phyloP scores from a whole-genome alignment of 2,113 vertebrate species.

The Probosciger aterrimus region DNA sequence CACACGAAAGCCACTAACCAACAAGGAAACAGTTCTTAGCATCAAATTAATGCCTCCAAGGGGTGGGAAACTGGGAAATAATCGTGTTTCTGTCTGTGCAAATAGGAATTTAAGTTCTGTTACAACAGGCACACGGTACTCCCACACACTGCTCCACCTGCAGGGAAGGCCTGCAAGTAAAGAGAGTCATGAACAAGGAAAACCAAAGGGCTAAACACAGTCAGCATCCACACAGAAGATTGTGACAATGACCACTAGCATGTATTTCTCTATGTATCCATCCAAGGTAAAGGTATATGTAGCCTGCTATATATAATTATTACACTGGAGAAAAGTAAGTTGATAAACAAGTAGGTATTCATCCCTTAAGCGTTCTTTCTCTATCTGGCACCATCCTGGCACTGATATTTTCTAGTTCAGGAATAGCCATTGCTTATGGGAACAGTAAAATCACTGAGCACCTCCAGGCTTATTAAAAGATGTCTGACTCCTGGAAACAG shows the following conservation, averaged over 20 bases:
- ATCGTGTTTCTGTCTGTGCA: background rate
- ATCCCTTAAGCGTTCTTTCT: background rate
- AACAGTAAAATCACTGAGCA: background rate
- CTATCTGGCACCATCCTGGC: background rate
- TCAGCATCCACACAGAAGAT: background rate
- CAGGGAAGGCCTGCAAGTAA: background rate
- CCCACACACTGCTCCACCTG: background rate
- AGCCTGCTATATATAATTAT: background rate
- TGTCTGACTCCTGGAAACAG: background rate
- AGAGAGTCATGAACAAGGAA: background rate
- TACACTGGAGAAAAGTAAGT: background rate
- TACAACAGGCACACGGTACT: rapidly evolving
- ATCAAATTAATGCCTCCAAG: no score
- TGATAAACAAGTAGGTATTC: background rate
- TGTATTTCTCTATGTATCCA: background rate
- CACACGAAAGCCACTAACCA: background rate
- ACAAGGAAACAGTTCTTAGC: background rate
- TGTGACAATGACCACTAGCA: background rate
- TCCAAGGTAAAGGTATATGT: background rate
- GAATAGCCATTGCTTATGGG: background rate
- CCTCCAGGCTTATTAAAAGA: background rate
- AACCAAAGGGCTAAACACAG: background rate
- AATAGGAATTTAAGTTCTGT: background rate
- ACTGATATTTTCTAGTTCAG: background rate
- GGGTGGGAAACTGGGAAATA: background rate